Conservation (phyloP, 2,888 invertebrate genomes). For the Spilarctia lutea region DNA sequence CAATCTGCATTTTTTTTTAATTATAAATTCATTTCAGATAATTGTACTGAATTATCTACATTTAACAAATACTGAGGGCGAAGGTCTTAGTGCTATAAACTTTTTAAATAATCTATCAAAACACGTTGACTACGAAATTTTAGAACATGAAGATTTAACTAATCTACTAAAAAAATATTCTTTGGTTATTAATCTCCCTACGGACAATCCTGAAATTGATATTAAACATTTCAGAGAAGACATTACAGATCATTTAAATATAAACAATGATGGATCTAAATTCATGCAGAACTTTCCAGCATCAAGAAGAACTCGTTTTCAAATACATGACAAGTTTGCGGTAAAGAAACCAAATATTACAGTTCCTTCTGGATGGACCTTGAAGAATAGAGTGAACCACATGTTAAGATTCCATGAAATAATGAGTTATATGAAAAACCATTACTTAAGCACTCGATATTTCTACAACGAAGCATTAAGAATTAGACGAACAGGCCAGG, state of each 20-base stretch:
- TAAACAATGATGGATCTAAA: background rate
- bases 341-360: background rate
- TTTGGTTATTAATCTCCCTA: background rate
- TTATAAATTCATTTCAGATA: background rate
- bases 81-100: background rate
- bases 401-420: slow-evolving; percentile 6
- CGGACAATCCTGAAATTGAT: background rate
- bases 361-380: background rate
- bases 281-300: background rate
- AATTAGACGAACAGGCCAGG: slow-evolving; percentile 1
- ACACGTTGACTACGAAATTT: background rate
- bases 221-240: background rate
- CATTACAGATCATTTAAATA: background rate
- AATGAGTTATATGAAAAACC: slow-evolving; percentile 6
- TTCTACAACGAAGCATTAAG: slow-evolving; percentile 14
- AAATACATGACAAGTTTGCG: background rate
- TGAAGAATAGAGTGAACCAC: slow-evolving; percentile 4
- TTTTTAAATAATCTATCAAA: background rate
- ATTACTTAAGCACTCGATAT: slow-evolving; percentile 5
- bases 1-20: background rate
- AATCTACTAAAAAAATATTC: background rate
- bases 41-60: background rate
- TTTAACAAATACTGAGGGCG: background rate
- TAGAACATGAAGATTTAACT: background rate
- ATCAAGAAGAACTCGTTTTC: background rate